These are phyloP conservation scores for Lichenostomus cassidix DNA, from an alignment of 2,113 vertebrate species.

Conservation along the genomic window DNA sequence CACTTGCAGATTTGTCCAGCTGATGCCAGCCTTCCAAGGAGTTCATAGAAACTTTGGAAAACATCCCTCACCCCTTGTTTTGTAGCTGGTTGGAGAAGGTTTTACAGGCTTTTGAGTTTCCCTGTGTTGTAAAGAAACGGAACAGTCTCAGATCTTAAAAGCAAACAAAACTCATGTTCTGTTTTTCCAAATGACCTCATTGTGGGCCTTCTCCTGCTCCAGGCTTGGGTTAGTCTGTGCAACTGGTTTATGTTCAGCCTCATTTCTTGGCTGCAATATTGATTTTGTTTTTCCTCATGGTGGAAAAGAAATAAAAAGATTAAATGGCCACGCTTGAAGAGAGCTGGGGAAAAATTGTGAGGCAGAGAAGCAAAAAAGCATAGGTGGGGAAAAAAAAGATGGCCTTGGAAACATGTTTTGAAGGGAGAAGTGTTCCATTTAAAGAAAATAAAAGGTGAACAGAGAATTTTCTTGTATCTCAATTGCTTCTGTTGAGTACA, in stretches of 20 bases:
- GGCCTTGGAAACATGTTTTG: not conserved
- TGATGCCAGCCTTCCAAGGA: not conserved
- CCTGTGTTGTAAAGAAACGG: not conserved
- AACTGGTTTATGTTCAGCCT: not conserved
- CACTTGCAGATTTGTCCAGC: rapidly evolving
- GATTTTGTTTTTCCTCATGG: not conserved
- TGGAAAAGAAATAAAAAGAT: not conserved
- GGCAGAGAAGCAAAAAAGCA: not conserved
- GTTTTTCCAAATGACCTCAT: constrained; percentile 8
- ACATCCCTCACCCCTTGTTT: not conserved
- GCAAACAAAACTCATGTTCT: not conserved
- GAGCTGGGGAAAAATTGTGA: not conserved
- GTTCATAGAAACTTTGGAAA: not conserved
- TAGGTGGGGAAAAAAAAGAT: not conserved
- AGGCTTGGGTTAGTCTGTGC: not conserved
- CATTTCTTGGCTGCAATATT: not conserved
- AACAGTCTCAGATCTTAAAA: not conserved
- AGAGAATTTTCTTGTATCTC: not conserved
- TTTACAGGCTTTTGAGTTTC: not conserved
- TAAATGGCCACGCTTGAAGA: not conserved
- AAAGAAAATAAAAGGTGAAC: not conserved
- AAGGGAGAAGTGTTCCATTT: not conserved
- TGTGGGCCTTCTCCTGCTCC: not conserved
- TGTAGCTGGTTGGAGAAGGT: not conserved
- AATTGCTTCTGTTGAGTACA: not conserved